phyloP scores from a whole-genome alignment of 2,113 vertebrate genomes.

The Labeo rohita region DNA sequence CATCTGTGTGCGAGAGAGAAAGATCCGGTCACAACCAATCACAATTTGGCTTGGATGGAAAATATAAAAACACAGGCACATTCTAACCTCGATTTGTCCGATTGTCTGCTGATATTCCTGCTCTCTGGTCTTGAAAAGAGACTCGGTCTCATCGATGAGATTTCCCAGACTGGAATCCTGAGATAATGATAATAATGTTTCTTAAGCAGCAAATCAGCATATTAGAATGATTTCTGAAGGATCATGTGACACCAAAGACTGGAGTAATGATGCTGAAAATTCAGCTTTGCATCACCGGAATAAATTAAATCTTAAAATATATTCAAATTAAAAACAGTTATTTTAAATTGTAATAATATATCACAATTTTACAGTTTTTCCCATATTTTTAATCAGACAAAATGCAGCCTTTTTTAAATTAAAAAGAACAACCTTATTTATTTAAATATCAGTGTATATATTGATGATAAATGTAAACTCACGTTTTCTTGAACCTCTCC shows the following conservation, averaged over 20 bases:
- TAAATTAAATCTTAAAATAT: not conserved
- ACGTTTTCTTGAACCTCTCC: conserved; percentile 78
- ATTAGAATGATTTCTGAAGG: not conserved
- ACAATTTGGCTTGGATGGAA: not conserved
- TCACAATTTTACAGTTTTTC: too few relatives aligned
- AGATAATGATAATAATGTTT: conserved; percentile 43
- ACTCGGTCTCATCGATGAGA: conserved; percentile 94
- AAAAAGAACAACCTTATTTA: too few relatives aligned
- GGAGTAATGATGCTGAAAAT: not conserved
- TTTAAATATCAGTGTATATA: not conserved
- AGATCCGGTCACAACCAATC: not conserved
- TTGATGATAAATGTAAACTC: conserved; percentile 53
- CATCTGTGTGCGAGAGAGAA: conserved; percentile 70
- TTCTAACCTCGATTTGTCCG: conserved; percentile 91
- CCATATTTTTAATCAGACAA: too few relatives aligned
- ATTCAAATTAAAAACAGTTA: not conserved
- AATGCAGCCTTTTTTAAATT: too few relatives aligned
- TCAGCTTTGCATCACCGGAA: not conserved
- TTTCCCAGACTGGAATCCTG: conserved; percentile 93
- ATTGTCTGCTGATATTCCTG: conserved; percentile 97
- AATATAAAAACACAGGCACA: not conserved
- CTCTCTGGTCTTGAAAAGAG: conserved; percentile 94
- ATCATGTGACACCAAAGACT: not conserved
- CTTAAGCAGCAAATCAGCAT: not conserved
- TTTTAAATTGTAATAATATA: too few relatives aligned